These are phyloP conservation scores for Phaedon cochleariae DNA, from an alignment of 2,888 invertebrate genomes.

Conservation along the genomic window DNA sequence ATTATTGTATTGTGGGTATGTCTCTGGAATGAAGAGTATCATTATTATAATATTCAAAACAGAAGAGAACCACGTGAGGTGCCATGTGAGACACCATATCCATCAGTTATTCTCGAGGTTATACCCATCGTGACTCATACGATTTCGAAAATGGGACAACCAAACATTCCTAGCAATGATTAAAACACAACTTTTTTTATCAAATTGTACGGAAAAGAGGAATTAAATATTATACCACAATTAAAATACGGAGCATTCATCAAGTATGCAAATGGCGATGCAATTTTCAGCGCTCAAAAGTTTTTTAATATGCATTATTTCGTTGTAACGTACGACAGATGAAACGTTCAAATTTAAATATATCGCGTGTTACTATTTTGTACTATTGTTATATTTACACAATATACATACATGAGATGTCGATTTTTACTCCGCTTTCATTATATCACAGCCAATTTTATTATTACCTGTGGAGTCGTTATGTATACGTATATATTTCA, in stretches of 20 bases:
- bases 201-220: conserved; percentile 62
- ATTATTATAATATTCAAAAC: too few relatives aligned
- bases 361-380: conserved; percentile 33
- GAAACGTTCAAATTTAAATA: conserved; percentile 50
- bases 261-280: conserved; percentile 63
- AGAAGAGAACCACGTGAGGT: background rate
- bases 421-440: conserved; percentile 19
- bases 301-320: conserved; percentile 62
- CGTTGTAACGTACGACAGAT: conserved; percentile 12
- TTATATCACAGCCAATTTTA: conserved; percentile 21
- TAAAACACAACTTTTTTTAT: too few relatives aligned
- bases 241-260: conserved; percentile 64
- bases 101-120: too few relatives aligned
- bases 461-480: conserved; percentile 5
- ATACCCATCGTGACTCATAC: too few relatives aligned
- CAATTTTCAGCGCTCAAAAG: conserved; percentile 61
- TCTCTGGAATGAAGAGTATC: too few relatives aligned
- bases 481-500: conserved; percentile 16
- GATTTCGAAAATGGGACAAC: too few relatives aligned
- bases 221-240: conserved; percentile 63
- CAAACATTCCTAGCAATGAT: too few relatives aligned
- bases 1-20: too few relatives aligned
- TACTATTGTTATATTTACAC: conserved; percentile 30
- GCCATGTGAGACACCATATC: background rate
- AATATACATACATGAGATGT: conserved; percentile 29